Percentiles rank a stretch among this genome's conserved stretches.
phyloP scores from a whole-genome alignment of 2,888 invertebrate species.

The Ethmia dodecea region DNA sequence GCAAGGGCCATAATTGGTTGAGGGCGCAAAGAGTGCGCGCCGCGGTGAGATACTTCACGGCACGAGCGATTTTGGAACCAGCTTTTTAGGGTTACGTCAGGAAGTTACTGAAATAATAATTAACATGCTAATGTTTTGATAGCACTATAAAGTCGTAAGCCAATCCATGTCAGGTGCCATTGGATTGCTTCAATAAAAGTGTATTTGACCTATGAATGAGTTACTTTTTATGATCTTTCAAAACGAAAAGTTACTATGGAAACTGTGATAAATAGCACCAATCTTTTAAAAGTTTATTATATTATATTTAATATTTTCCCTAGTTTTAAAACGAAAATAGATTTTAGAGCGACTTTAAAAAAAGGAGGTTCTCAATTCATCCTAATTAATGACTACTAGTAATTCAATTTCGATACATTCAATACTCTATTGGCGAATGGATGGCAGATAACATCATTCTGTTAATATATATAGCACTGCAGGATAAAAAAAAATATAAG shows the following conservation, averaged over 20 bases:
- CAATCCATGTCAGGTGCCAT: background rate
- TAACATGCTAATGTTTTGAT: background rate
- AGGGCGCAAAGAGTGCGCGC: slow-evolving; percentile 25
- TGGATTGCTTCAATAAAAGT: background rate
- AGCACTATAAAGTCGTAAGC: background rate
- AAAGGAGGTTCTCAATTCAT: no score
- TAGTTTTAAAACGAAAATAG: no score
- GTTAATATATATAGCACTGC: background rate
- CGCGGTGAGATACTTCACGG: slow-evolving; percentile 20
- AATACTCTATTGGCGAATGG: no score
- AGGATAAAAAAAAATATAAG: background rate
- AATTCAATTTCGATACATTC: no score
- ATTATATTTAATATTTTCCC: no score
- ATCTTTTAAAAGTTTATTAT: no score
- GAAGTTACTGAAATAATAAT: background rate
- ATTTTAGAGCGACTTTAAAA: no score
- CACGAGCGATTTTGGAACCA: slow-evolving; percentile 5
- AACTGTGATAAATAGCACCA: no score
- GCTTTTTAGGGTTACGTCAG: background rate
- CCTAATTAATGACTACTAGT: no score
- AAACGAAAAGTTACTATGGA: background rate
- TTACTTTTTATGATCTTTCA: background rate
- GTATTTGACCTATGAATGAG: background rate
- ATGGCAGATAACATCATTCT: no score
- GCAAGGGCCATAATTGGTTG: slow-evolving; percentile 31